These are phyloP conservation scores for Eubucco bourcierii DNA, from an alignment of 2,113 vertebrate species.

Conservation along the genomic window DNA sequence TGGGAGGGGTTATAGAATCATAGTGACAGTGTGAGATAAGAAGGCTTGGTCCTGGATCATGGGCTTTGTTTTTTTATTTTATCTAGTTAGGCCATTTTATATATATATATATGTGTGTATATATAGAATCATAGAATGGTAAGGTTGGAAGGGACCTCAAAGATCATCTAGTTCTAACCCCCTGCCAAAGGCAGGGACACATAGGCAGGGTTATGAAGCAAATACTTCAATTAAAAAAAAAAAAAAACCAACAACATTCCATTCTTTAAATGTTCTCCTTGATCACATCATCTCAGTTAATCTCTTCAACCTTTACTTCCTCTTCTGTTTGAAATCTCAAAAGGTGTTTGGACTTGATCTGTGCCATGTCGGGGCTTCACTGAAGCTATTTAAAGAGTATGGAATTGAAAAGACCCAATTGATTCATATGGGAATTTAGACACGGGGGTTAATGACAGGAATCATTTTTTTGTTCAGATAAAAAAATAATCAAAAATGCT, in stretches of 20 bases:
- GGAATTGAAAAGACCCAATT: not conserved
- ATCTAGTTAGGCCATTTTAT: too few relatives aligned
- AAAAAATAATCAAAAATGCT: not conserved
- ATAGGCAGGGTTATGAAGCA: not conserved
- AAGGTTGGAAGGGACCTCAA: too few relatives aligned
- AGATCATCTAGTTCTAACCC: too few relatives aligned
- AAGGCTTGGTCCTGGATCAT: too few relatives aligned
- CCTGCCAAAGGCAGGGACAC: too few relatives aligned
- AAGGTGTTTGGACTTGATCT: not conserved
- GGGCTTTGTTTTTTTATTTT: too few relatives aligned
- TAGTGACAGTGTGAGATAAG: too few relatives aligned
- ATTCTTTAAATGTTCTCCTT: conserved; percentile 12
- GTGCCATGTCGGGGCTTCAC: not conserved
- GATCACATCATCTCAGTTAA: not conserved
- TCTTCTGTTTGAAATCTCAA: conserved; percentile 11
- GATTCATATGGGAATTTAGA: not conserved
- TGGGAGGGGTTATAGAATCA: not conserved
- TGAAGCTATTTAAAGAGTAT: conserved; percentile 15
- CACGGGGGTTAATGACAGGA: not conserved
- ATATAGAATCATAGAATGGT: not conserved
- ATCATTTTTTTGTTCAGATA: not conserved
- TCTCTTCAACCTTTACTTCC: not conserved
- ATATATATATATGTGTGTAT: too few relatives aligned
- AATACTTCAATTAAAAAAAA: conserved; percentile 11
- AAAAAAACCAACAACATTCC: not conserved